Base-by-base conservation (phyloP, 2,888 invertebrate species). In the Icerya purchasi region DNA sequence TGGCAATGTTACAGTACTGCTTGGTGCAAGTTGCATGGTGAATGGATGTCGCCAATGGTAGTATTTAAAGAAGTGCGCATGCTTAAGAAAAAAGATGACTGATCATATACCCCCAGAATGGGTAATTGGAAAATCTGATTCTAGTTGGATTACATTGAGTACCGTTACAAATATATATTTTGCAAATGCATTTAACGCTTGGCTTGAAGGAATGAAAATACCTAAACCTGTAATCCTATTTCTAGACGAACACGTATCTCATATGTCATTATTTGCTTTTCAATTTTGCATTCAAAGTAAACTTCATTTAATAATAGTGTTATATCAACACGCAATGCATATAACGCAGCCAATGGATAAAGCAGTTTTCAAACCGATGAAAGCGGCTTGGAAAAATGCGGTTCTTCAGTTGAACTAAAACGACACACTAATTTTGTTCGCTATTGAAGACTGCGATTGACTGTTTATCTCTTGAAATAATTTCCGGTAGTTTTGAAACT, bases 401-500 rank as follows among this genome's bases (percentile, higher is more conserved):
- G n/a, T n/a, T n/a, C n/a, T n/a, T n/a, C n/a, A n/a, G n/a, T n/a
- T n/a, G n/a, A n/a, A n/a, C n/a, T n/a, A n/a, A n/a, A n/a, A n/a
- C n/a, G n/a, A n/a, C n/a, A n/a, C 53, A 52, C 53, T 20, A 52
- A n/a, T 52, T 52, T 52, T 52, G 53, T 52, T 20, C 53, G 19
- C 20, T 14, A 20, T n/a, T 52, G 53, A 52, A 52, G 53, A 52
- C 53, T 52, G 19, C 20, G n/a, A n/a, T 52, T 52, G 53, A 52
- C 20, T 19, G 20, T 52, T 19, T 52, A 20, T 52, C 53, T 19
- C 53, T 20, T 52, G 53, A 54, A 54, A 54, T 24, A 22, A 14
- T 54, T 54, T 54, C 54, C 8, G 22, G 19, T 54, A 23, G 54
- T 22, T 54, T 54, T 24, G 22, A 22, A 54, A 19, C 54, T 23